Percentiles rank a stretch among this genome's conserved stretches.
Conservation (phyloP, 2,113 vertebrate genomes). For the Ailurus styani region DNA sequence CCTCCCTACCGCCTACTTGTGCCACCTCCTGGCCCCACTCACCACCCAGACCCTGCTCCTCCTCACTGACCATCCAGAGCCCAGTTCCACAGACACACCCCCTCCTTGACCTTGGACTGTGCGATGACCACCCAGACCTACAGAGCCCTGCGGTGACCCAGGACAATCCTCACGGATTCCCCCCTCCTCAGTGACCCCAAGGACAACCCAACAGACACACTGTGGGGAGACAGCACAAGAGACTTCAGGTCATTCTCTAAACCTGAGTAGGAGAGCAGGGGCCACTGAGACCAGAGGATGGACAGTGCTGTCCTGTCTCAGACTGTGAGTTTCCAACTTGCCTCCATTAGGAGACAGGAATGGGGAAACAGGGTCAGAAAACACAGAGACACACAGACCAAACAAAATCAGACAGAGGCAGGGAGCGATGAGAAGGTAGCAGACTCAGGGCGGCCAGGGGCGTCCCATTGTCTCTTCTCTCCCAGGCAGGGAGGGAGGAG, state of each 20-base stretch:
- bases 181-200: neutral
- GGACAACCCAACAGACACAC: neutral
- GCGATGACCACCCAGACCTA: neutral
- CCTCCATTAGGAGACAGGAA: neutral
- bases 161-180: neutral
- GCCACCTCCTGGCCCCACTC: neutral
- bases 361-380: neutral
- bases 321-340: neutral
- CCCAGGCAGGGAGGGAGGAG: neutral
- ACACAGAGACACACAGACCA: neutral
- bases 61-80: neutral
- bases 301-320: neutral
- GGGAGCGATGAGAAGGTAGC: neutral
- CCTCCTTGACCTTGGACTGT: neutral
- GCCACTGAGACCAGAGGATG: neutral
- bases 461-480: neutral
- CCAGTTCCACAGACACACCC: neutral
- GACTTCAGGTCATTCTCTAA: neutral
- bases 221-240: neutral
- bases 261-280: neutral
- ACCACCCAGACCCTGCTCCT: neutral
- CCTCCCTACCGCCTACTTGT: neutral
- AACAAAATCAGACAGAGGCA: neutral
- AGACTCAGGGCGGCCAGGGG: neutral
- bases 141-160: neutral